Percentiles rank a stretch among this genome's conserved stretches.
Evolutionary conservation across 2,113 vertebrate genomes (phyloP).

Genomic region (Nansenia antarctica): DNA sequence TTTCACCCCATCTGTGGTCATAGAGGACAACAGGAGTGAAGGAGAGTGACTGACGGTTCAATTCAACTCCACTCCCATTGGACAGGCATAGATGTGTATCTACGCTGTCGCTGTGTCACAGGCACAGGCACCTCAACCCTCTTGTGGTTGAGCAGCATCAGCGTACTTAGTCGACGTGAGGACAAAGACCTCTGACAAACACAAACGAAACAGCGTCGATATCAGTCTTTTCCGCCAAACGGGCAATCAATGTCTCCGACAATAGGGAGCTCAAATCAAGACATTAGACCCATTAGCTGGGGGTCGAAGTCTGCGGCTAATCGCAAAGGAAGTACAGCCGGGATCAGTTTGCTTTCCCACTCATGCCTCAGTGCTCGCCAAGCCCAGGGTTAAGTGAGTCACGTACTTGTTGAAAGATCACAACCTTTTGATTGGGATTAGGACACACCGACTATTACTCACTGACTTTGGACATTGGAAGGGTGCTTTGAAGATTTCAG

Average conservation of each 20-base stretch:
- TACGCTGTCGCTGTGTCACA: no score
- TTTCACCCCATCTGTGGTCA: no score
- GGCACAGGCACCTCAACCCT: no score
- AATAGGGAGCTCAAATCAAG: no score
- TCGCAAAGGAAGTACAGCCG: conserved; percentile 17
- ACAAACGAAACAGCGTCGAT: conserved; percentile 5
- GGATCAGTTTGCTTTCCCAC: conserved; percentile 22
- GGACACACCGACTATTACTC: background rate
- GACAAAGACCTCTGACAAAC: background rate
- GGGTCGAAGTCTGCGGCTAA: conserved; percentile 41
- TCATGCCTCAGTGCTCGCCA: background rate
- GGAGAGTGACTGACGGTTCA: background rate
- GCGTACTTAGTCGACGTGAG: background rate
- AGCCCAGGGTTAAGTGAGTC: background rate
- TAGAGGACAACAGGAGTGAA: background rate
- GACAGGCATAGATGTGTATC: background rate
- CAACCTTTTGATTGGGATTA: background rate
- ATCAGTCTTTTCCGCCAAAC: no score
- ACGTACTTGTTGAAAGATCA: background rate
- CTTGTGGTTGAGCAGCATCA: background rate
- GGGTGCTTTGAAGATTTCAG: background rate
- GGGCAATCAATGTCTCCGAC: no score
- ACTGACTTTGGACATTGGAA: background rate
- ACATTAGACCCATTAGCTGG: no score
- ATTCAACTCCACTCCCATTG: background rate